phyloP scores from a whole-genome alignment of 2,113 vertebrate species.

The Takifugu bimaculatus region DNA sequence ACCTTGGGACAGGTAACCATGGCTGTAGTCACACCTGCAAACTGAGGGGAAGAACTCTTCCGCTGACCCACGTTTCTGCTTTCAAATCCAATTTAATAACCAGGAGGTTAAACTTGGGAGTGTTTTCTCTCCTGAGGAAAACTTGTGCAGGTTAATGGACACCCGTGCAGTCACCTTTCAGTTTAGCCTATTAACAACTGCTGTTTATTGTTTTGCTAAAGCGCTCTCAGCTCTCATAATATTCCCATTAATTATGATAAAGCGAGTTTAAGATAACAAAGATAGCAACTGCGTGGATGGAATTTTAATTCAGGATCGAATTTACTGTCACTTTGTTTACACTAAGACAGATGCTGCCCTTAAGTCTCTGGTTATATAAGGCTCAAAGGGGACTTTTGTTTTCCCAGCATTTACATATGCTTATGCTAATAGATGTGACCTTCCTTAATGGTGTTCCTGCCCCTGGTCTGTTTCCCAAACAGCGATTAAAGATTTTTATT shows the following conservation, averaged over 20 bases:
- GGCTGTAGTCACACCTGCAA: neutral
- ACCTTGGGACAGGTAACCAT: slow-evolving; percentile 88
- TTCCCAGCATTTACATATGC: slow-evolving; percentile 21
- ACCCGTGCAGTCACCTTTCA: too few species aligned
- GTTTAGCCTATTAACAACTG: too few species aligned
- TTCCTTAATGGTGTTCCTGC: slow-evolving; percentile 5
- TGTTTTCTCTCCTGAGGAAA: too few species aligned
- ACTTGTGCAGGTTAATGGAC: too few species aligned
- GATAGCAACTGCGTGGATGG: slow-evolving; percentile 2
- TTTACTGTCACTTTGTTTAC: slow-evolving; percentile 13
- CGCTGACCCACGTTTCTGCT: neutral
- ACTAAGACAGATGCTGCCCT: slow-evolving; percentile 20
- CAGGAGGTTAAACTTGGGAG: too few species aligned
- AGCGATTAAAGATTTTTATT: slow-evolving; percentile 15
- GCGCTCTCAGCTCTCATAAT: neutral
- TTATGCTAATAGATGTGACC: slow-evolving; percentile 3
- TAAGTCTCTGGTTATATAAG: slow-evolving; percentile 20
- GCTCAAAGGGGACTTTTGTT: slow-evolving; percentile 11
- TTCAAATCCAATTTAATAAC: too few species aligned
- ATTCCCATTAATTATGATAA: neutral
- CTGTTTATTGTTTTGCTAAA: neutral
- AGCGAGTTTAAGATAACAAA: slow-evolving; percentile 14
- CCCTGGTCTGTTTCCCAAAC: slow-evolving; percentile 2
- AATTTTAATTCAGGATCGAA: slow-evolving; percentile 27
- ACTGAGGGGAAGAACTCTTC: neutral